Percentiles rank a stretch among this genome's conserved stretches.
Conservation (phyloP, 2,113 vertebrate species). For the Menidia beryllina region DNA sequence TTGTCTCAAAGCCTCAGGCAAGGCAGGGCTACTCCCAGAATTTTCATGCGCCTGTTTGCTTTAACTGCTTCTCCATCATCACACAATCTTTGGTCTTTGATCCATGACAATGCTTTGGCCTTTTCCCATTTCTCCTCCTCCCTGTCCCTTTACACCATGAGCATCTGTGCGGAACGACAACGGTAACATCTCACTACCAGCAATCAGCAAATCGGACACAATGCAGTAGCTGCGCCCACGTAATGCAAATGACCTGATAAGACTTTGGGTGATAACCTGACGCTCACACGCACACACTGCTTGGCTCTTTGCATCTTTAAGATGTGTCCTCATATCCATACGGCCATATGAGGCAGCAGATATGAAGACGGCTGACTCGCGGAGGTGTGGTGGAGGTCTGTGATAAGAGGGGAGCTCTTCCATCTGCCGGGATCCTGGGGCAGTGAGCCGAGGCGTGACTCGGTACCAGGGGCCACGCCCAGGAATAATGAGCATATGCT, state of each 20-base stretch:
- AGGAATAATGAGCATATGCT: slow-evolving; percentile 38
- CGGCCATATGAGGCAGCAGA: slow-evolving; percentile 48
- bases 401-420: slow-evolving; percentile 61
- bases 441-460: slow-evolving; percentile 37
- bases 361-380: slow-evolving; percentile 65
- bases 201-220: slow-evolving; percentile 61
- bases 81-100: slow-evolving; percentile 70
- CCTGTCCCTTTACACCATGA: slow-evolving; percentile 25
- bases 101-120: slow-evolving; percentile 67
- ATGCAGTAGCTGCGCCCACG: slow-evolving; percentile 44
- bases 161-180: slow-evolving; percentile 61
- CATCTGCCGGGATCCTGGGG: slow-evolving; percentile 46
- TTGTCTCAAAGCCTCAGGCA: slow-evolving; percentile 37
- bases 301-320: slow-evolving; percentile 27
- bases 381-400: slow-evolving; percentile 47
- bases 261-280: slow-evolving; percentile 61
- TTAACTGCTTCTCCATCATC: slow-evolving; percentile 52
- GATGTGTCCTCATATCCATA: slow-evolving; percentile 34
- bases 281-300: slow-evolving; percentile 20
- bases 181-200: slow-evolving; percentile 57
- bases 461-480: slow-evolving; percentile 44
- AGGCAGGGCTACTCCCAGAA: slow-evolving; percentile 42
- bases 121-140: slow-evolving; percentile 32
- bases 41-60: slow-evolving; percentile 57
- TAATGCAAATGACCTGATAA: slow-evolving; percentile 74